phyloP scores from a whole-genome alignment of 2,113 vertebrate genomes.

The Mungos mungo region DNA sequence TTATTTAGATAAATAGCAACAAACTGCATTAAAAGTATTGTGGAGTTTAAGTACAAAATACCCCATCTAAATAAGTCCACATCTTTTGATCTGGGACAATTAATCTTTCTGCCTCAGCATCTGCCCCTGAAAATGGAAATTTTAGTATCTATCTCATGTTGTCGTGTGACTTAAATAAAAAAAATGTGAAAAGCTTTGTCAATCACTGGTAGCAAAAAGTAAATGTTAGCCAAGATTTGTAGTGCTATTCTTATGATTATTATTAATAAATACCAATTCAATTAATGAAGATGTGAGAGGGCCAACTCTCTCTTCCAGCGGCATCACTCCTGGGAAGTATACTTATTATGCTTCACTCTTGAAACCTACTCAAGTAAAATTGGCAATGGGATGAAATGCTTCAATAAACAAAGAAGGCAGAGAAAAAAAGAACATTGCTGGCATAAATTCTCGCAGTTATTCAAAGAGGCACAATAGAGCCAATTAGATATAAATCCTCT shows the following conservation, averaged over 20 bases:
- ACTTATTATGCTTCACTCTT: not conserved
- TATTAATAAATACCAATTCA: not conserved
- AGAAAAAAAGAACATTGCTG: not conserved
- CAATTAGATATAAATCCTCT: not conserved
- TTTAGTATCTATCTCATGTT: not conserved
- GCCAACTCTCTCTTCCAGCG: not conserved
- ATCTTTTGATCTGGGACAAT: not conserved
- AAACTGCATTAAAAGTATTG: not conserved
- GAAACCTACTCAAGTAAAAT: not conserved
- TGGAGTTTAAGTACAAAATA: not conserved
- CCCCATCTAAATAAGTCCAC: not conserved
- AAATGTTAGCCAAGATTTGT: not conserved
- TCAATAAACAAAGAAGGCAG: not conserved
- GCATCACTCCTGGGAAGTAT: not conserved
- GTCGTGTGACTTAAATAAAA: not conserved
- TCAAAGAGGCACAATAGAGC: not conserved
- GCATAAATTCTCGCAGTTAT: not conserved
- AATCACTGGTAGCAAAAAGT: not conserved
- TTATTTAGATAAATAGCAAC: not conserved
- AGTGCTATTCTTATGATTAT: not conserved
- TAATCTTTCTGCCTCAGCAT: not conserved
- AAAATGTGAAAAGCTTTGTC: not conserved
- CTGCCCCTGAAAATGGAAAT: not conserved
- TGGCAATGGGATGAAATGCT: not conserved
- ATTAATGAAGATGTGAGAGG: not conserved